A percentile compares a stretch with the other conserved stretches of the same genome.
Conservation (phyloP, 2,113 vertebrate species). For the Andinoacara biseriatus region DNA sequence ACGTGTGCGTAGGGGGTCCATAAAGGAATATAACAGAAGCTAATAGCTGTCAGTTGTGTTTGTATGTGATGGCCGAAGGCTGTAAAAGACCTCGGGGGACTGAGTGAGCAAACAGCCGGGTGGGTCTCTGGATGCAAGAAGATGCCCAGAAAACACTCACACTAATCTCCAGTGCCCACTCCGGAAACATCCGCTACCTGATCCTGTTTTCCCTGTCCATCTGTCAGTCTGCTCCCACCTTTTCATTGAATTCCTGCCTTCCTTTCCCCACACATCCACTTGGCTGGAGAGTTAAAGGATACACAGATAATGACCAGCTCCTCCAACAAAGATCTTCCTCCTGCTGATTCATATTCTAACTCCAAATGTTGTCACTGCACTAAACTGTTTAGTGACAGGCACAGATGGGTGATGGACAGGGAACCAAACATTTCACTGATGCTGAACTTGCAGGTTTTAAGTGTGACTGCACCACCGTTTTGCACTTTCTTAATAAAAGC, state of each 20-base stretch:
- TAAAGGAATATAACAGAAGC: not conserved
- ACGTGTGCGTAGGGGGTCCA: not conserved
- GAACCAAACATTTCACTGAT: not conserved
- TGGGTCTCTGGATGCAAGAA: not conserved
- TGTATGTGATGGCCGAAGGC: not conserved
- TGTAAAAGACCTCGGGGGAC: not conserved
- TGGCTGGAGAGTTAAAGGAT: not conserved
- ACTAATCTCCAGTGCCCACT: accelerated
- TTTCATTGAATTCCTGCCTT: not conserved
- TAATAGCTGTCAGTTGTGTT: accelerated
- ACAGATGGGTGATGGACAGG: not conserved
- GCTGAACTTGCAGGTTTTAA: not conserved
- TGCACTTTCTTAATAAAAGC: not conserved
- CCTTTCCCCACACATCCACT: not conserved
- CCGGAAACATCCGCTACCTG: not conserved
- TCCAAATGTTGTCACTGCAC: slow-evolving; percentile 21
- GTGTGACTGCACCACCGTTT: not conserved
- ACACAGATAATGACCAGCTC: not conserved
- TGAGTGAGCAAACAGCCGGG: not conserved
- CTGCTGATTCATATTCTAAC: not conserved
- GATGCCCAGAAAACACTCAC: not conserved
- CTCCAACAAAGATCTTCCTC: not conserved
- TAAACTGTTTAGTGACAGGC: slow-evolving; percentile 17
- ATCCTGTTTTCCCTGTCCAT: not conserved
- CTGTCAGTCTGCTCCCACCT: slow-evolving; percentile 18